Evolutionary conservation across 2,888 invertebrate genomes (phyloP), one percentile per base, ranked within the genome.

Genomic region (Liodrosophila aerea): DNA sequence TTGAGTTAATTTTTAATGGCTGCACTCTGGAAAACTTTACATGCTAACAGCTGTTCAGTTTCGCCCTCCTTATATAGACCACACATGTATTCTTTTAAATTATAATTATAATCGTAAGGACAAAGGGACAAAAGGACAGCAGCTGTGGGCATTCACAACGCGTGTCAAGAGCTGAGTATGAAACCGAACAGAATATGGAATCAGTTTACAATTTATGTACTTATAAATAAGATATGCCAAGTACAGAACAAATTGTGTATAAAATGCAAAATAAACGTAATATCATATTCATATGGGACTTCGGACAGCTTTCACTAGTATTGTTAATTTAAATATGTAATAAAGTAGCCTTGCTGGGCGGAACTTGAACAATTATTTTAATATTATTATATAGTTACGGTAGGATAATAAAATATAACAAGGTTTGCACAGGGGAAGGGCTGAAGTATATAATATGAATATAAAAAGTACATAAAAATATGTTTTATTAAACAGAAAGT

Each of bases 1-100:
- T 80, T 52, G 34, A 15, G 31, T 77, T 44, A 83, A 77, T 73
- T 72, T 80, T 83, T 83, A 80, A 83, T 83, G 63, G 29, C 56
- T 33, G 15, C 44, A 16, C 22, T 43, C 31, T 34, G 43, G 22
- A 41, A 45, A 40, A 49, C 34, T 54, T 46, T 62, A 27, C 45
- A 71, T 60, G 44, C 40, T 54, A 40, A 16, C 77, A 69, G 61
- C 53, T 75, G 76, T 51, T 64, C 16, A 7, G 43, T 4, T 16
- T 5, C 22, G 5, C 2, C 2, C 22, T 5, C 22, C 22, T 22
- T 22, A n/a, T 22, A 22, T 22, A 22, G 22, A 5, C 3, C 22
- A 22, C 22, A 22, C 22, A 22, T 5, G 22, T 22, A 5, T n/a
- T 31, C 47, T 36, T 12, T 7, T 11, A 27, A 46, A 52, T 45